Conservation (phyloP, 2,888 invertebrate genomes). For the Zele albiditarsus region DNA sequence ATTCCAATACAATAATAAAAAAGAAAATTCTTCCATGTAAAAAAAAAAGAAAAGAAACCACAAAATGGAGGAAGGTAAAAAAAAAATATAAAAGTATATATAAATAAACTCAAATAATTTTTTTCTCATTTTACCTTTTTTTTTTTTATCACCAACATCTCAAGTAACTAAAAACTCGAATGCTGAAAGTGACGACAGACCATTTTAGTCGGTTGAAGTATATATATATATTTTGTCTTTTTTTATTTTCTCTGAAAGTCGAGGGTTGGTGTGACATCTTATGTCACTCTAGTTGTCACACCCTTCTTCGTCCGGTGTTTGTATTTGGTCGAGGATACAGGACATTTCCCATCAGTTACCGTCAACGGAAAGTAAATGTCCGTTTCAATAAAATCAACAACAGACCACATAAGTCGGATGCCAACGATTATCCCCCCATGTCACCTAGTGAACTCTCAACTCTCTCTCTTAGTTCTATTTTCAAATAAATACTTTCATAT, state of each 20-base stretch:
- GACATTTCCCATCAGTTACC: conserved; percentile 13
- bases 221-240: too few species aligned
- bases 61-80: neutral
- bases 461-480: neutral
- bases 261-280: neutral
- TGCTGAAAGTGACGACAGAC: neutral
- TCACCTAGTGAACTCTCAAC: conserved; percentile 17
- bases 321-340: conserved; percentile 5
- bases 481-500: conserved; percentile 8
- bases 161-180: neutral
- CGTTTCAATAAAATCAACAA: conserved; percentile 40
- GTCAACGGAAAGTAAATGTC: conserved; percentile 43
- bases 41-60: neutral
- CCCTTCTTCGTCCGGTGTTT: conserved; percentile 17
- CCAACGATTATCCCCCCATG: conserved; percentile 34
- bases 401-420: conserved; percentile 26
- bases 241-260: neutral
- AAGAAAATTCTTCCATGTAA: neutral
- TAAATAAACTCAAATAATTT: conserved; percentile 6
- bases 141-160: neutral
- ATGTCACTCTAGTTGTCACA: conserved; percentile 5
- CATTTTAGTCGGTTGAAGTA: neutral
- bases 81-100: neutral
- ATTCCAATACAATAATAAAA: neutral
- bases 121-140: neutral